These are phyloP conservation scores for Bombyx mori DNA, from an alignment of 1,140 invertebrate genomes.

Conservation along the genomic window DNA sequence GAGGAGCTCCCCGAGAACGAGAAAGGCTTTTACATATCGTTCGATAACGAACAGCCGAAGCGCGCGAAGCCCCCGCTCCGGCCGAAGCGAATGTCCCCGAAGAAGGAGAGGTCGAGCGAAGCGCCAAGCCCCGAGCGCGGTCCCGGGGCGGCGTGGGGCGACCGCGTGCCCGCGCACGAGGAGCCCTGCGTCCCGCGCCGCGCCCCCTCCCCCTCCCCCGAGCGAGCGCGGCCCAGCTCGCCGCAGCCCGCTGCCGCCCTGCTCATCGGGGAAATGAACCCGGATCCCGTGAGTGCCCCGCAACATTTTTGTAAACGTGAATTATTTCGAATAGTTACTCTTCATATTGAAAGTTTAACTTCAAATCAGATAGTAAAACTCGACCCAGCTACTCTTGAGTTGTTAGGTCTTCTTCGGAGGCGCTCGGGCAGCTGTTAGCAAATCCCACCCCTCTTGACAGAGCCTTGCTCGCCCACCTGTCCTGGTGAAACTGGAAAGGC, in stretches of 20 bases:
- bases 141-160: conserved; percentile 40
- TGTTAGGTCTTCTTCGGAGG: too few species aligned
- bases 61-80: conserved; percentile 89
- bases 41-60: conserved; percentile 89
- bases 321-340: too few species aligned
- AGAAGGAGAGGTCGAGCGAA: conserved; percentile 75
- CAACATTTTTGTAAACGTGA: not conserved
- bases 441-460: too few species aligned
- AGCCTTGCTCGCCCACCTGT: too few species aligned
- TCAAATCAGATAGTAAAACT: too few species aligned
- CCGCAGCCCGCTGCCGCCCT: conserved; percentile 45
- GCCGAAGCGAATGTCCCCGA: conserved; percentile 82
- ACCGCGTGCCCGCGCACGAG: conserved; percentile 18
- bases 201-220: conserved; percentile 29
- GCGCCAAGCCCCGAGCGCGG: conserved; percentile 51
- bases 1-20: conserved; percentile 74
- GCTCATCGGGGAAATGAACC: conserved; percentile 52
- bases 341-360: too few species aligned
- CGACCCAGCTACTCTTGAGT: too few species aligned
- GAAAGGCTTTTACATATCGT: conserved; percentile 96
- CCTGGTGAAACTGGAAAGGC: too few species aligned
- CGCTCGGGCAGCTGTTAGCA: too few species aligned
- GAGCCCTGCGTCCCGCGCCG: conserved; percentile 33
- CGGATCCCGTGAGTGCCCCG: conserved; percentile 39
- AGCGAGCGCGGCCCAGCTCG: conserved; percentile 17